Percentiles rank a stretch among this genome's conserved stretches.
Conservation (phyloP, 2,113 vertebrate genomes). For the Panthera leo region DNA sequence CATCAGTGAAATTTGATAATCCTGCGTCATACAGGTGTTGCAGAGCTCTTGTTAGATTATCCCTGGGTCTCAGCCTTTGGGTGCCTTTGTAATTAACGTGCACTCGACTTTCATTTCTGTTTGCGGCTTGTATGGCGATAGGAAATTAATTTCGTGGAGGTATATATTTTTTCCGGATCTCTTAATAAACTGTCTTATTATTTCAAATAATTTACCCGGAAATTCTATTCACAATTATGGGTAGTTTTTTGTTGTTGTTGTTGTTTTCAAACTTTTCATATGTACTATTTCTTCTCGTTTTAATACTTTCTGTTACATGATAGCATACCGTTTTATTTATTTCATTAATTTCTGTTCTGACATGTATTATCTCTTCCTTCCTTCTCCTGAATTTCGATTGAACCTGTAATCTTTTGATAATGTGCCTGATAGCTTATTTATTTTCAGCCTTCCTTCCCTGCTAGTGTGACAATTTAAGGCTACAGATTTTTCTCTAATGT, state of each 20-base stretch:
- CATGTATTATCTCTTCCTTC: background rate
- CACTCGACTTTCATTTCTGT: background rate
- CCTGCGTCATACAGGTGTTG: too few species aligned
- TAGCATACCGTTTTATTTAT: background rate
- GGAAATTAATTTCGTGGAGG: background rate
- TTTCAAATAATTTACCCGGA: background rate
- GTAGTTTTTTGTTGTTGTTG: background rate
- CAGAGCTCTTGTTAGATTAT: background rate
- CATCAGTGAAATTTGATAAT: background rate
- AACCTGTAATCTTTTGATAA: background rate
- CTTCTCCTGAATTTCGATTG: background rate
- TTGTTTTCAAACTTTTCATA: background rate
- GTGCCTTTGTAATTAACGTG: background rate
- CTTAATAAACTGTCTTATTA: background rate
- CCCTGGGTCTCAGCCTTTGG: background rate
- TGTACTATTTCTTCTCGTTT: background rate
- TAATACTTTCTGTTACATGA: background rate
- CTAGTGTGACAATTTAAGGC: background rate
- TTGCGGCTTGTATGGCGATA: background rate
- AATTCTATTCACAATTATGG: background rate
- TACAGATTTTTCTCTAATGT: background rate
- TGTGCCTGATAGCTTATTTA: background rate
- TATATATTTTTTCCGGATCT: background rate
- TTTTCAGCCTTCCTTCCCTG: background rate
- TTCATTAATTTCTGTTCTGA: background rate